Base-by-base conservation (phyloP, 2,797 vertebrate species). In the Argentina silus region DNA sequence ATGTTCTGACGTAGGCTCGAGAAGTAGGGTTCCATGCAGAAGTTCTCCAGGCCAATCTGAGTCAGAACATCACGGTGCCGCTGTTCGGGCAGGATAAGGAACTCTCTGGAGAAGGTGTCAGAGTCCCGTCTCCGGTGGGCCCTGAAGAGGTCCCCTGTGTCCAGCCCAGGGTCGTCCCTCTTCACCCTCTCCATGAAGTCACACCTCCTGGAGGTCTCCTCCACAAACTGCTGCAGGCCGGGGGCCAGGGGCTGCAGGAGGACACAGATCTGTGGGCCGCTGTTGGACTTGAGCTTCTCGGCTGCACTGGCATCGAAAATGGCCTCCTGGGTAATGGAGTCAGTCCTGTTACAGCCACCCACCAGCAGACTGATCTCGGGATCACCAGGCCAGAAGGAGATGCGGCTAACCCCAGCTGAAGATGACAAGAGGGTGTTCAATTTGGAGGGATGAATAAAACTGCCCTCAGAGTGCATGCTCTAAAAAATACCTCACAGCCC, bases 361-460 rank as follows among this genome's bases (percentile, higher is more conserved):
- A 68, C 90, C 60, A 93, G 68, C 87, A 98, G 91, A 90, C 96
- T 97, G 83, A 98, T 92, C 88, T 99, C 97, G 19, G 97, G 95
- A 86, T 98, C 97, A 45, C 95, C 95, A 0, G 97, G 97, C 97
- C 97, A 99, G 78, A 97, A 98, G 51, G 95, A 97, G 90, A 99
- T 96, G 90, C 94, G 93, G 88, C 93, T 96, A 82, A 98, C 97
- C 19, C 96, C 96, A 44, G 95, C 97, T 99, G 79, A 17, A 79
- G 64, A 55, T 6, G 10, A 81, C 27, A 57, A 51, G 55, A 6
- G 27, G 27, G 27, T 36, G 27, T 36, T 36, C 27, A 21, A n/a
- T 21, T 27, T 51, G 43, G 15, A 53, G 27, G 27, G 27, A 36
- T 36, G 1, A n/a, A 53, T 51, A 45, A 56, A 62, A 56, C 12